These are phyloP conservation scores for Drosophila kanekoi DNA, from an alignment of 2,888 invertebrate species.

Conservation along the genomic window DNA sequence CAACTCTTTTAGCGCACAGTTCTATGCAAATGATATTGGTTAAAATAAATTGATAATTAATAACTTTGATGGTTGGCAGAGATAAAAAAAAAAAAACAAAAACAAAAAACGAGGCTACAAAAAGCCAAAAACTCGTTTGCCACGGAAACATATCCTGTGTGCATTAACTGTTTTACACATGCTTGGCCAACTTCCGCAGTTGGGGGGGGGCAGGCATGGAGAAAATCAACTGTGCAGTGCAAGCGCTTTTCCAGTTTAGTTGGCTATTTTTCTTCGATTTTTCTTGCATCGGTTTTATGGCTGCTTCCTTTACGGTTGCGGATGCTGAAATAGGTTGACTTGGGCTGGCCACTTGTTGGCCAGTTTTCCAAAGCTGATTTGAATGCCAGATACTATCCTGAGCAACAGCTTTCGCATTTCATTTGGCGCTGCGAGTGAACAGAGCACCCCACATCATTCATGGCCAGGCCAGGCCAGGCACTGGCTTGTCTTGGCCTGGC, in stretches of 20 bases:
- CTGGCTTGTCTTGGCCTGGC: slow-evolving; percentile 27
- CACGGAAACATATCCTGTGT: slow-evolving; percentile 79
- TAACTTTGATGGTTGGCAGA: slow-evolving; percentile 58
- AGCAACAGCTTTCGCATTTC: slow-evolving; percentile 79
- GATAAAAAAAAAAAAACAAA: slow-evolving; percentile 14
- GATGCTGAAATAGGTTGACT: slow-evolving; percentile 79
- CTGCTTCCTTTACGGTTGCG: slow-evolving; percentile 61
- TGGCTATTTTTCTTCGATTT: slow-evolving; percentile 31
- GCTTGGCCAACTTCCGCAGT: slow-evolving; percentile 83
- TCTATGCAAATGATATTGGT: slow-evolving; percentile 49
- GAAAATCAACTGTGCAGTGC: slow-evolving; percentile 30
- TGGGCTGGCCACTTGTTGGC: slow-evolving; percentile 57
- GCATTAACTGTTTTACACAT: slow-evolving; percentile 83
- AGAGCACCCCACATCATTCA: slow-evolving; percentile 59
- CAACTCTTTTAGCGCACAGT: slow-evolving; percentile 16
- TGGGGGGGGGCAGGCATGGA: slow-evolving; percentile 5
- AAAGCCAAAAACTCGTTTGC: slow-evolving; percentile 53
- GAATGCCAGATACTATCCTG: slow-evolving; percentile 75
- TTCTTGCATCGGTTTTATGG: slow-evolving; percentile 17
- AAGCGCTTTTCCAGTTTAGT: slow-evolving; percentile 63
- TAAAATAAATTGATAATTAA: slow-evolving; percentile 75
- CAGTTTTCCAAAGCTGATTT: slow-evolving; percentile 74
- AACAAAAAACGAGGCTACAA: slow-evolving; percentile 11
- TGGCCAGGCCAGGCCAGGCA: slow-evolving; percentile 25
- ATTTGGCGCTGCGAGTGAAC: slow-evolving; percentile 45